Percentiles rank a stretch among this genome's conserved stretches.
These are phyloP conservation scores for Antitype chi DNA, from an alignment of 2,888 invertebrate species.

Conservation along the genomic window DNA sequence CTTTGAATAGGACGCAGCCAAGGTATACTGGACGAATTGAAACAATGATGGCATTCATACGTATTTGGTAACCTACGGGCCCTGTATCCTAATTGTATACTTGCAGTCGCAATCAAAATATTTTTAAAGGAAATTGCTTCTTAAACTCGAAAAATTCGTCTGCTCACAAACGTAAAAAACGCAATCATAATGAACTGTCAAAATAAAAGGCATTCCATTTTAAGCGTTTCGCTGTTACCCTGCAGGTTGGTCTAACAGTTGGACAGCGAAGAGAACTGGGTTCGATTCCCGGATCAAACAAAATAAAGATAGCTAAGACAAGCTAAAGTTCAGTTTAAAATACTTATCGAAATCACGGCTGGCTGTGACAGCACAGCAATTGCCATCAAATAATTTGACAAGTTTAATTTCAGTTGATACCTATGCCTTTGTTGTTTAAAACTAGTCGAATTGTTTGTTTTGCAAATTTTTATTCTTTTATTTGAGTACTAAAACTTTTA, in stretches of 20 bases:
- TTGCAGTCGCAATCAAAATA: neutral
- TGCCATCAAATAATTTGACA: neutral
- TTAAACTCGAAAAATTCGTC: neutral
- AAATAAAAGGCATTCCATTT: neutral
- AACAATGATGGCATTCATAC: neutral
- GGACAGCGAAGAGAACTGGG: neutral
- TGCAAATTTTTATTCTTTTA: no score
- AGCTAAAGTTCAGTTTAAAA: neutral
- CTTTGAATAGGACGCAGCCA: no score
- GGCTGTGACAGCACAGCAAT: neutral
- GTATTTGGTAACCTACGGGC: neutral
- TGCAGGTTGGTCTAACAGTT: neutral
- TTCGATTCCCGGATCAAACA: conserved; percentile 3
- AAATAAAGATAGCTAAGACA: neutral
- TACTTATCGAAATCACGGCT: neutral
- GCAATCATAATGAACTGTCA: neutral
- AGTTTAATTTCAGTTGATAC: neutral
- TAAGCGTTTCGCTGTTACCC: neutral
- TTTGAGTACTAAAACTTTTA: no score
- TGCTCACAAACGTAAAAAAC: neutral
- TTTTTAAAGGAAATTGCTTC: neutral
- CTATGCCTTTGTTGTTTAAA: no score
- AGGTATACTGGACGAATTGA: neutral
- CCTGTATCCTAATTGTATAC: neutral
- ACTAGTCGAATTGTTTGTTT: no score